Evolutionary conservation across 2,113 vertebrate genomes (phyloP).

Genomic region (Sphyrna mokarran): DNA sequence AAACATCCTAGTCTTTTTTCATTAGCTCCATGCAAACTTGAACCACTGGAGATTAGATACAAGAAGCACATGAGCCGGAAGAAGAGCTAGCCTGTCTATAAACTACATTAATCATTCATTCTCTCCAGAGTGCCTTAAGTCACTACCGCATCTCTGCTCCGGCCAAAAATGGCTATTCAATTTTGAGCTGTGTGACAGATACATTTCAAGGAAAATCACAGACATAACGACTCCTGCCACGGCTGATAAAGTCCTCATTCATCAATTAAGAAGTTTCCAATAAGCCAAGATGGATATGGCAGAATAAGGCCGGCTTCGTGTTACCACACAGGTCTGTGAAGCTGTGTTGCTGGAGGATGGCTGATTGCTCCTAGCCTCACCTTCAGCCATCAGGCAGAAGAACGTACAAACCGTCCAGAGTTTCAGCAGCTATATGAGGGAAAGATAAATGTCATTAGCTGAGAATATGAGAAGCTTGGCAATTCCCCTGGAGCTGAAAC

Average conservation of each 20-base stretch:
- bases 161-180: constrained; percentile 63
- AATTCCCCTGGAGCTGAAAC: constrained; percentile 9
- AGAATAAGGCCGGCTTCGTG: constrained; percentile 58
- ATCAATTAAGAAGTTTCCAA: constrained; percentile 76
- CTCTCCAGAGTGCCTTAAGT: constrained; percentile 61
- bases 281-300: constrained; percentile 58
- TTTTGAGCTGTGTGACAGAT: constrained; percentile 70
- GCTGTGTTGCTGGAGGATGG: background rate
- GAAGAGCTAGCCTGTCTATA: constrained; percentile 63
- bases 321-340: constrained; percentile 41
- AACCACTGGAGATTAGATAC: constrained; percentile 66
- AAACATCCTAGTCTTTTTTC: constrained; percentile 72
- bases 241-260: constrained; percentile 79
- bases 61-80: constrained; percentile 59
- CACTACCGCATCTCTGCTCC: constrained; percentile 56
- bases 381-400: background rate
- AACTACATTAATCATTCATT: constrained; percentile 78
- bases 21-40: constrained; percentile 70
- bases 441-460: constrained; percentile 25
- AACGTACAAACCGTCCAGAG: constrained; percentile 10
- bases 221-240: constrained; percentile 76
- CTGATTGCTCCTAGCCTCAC: background rate
- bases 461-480: background rate
- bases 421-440: background rate
- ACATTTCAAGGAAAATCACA: constrained; percentile 79